Evolutionary conservation across 1,140 invertebrate genomes (phyloP), one percentile per base, ranked within the genome.

Genomic region (Geopemphigus sp.): DNA sequence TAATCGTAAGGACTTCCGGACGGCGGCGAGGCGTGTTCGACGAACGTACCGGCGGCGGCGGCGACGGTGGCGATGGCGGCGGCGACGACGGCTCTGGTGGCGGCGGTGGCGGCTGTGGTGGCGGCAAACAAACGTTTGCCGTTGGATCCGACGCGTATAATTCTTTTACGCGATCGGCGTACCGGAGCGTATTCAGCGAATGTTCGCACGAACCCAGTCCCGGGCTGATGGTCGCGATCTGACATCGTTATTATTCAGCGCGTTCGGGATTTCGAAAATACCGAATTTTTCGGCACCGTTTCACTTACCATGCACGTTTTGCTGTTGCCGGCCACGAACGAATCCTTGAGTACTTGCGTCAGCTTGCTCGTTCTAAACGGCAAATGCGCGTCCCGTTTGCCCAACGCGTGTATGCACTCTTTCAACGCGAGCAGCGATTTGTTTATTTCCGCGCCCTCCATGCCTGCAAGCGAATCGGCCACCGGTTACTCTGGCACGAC

Each of bases 381-480:
- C 82, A 98, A 88, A 88, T 99, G 97, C 74, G 94, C 92, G 64
- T 95, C 96, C 87, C 95, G 95, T 84, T 94, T 91, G 32, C 96
- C 96, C 80, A 99, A 88, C n/a, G 97, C 97, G 64, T 97, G 89
- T 84, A 99, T 99, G 86, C 97, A 99, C 87, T 99, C 98, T 86
- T 99, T 99, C 29, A 99, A 88, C 0, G 98, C 97, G 56, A 99
- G 86, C 10, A 99, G 87, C 57, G 96, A 98, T 86, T 98, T 99
- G 86, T 99, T 99, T 81, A 99, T 99, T 87, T 99, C 97, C 63
- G 97, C 98, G 81, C 97, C 97, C 89, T 99, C 98, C 92, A 98
- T 95, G 82, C 95, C 89, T 90, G 24, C 12, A 50, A 63, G 19
- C n/a, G n/a, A n/a, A n/a, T n/a, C n/a, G n/a, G n/a, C n/a, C n/a